Percentiles rank a stretch among this genome's conserved stretches.
Evolutionary conservation across 2,113 vertebrate species (phyloP).

Genomic region (Bujurquina vittata): DNA sequence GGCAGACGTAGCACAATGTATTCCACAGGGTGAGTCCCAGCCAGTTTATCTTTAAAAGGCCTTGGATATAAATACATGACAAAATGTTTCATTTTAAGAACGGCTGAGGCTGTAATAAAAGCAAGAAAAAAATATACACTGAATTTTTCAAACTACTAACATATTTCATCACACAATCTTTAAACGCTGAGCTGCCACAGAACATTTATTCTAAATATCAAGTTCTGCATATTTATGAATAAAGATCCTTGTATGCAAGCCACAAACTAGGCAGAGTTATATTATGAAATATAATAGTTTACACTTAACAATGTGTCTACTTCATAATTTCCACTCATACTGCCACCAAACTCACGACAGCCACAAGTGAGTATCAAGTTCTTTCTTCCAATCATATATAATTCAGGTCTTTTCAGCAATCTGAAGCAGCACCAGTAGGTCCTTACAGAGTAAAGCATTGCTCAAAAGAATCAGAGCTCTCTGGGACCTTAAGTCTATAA

Average conservation of each 20-base stretch:
- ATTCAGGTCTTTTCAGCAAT: slow-evolving; percentile 40
- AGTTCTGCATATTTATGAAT: not conserved
- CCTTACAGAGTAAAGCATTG: slow-evolving; percentile 21
- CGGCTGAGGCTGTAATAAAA: not conserved
- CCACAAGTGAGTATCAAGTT: slow-evolving; percentile 26
- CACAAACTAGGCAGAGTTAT: not conserved
- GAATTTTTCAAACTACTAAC: not conserved
- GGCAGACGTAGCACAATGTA: slow-evolving; percentile 42
- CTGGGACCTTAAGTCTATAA: slow-evolving; percentile 21
- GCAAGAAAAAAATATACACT: not conserved
- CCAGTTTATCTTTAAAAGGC: slow-evolving; percentile 19
- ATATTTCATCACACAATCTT: not conserved
- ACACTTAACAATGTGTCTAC: not conserved
- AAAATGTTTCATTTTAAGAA: slow-evolving; percentile 7
- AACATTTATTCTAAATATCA: not conserved
- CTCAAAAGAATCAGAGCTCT: slow-evolving; percentile 34
- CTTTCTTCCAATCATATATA: slow-evolving; percentile 38
- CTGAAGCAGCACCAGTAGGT: slow-evolving; percentile 45
- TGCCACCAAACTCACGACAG: not conserved
- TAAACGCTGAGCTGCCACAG: not conserved
- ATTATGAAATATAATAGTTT: slow-evolving; percentile 41
- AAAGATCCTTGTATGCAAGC: slow-evolving; percentile 19
- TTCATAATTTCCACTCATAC: not conserved
- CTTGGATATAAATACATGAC: slow-evolving; percentile 1
- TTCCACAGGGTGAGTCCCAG: slow-evolving; percentile 23